phyloP scores from a whole-genome alignment of 2,888 invertebrate genomes.

The Hydroisotoma schaefferi region DNA sequence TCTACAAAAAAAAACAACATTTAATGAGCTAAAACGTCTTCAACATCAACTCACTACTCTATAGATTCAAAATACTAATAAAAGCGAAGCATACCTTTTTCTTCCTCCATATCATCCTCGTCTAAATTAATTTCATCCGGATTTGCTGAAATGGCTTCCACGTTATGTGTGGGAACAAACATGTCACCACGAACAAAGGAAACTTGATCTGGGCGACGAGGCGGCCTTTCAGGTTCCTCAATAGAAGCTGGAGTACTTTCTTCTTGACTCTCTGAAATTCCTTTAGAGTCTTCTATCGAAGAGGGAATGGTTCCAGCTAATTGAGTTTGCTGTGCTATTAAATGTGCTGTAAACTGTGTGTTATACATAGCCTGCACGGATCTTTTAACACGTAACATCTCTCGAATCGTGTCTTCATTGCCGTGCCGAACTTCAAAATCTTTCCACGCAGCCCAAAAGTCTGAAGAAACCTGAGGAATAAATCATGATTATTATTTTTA shows the following conservation, averaged over 20 bases:
- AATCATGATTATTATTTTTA: background rate
- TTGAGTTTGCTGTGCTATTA: slow-evolving; percentile 44
- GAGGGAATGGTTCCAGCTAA: slow-evolving; percentile 62
- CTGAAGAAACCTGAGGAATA: slow-evolving; percentile 62
- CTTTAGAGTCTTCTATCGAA: slow-evolving; percentile 66
- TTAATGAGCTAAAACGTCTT: background rate
- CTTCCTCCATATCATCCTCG: slow-evolving; percentile 52
- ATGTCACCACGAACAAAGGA: slow-evolving; percentile 84
- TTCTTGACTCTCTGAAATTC: background rate
- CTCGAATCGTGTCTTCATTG: slow-evolving; percentile 98
- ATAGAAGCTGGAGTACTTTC: slow-evolving; percentile 78
- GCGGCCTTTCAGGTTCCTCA: slow-evolving; percentile 51
- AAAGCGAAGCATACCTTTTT: slow-evolving; percentile 51
- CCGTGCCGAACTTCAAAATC: slow-evolving; percentile 99
- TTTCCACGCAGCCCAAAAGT: slow-evolving; percentile 99
- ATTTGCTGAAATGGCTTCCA: slow-evolving; percentile 56
- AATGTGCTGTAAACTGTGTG: slow-evolving; percentile 64
- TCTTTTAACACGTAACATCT: slow-evolving; percentile 96
- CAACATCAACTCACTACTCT: background rate
- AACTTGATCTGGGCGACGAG: slow-evolving; percentile 43
- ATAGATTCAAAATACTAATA: background rate
- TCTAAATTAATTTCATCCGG: slow-evolving; percentile 59
- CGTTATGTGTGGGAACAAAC: slow-evolving; percentile 61
- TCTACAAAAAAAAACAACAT: slow-evolving; percentile 34
- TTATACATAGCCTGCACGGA: slow-evolving; percentile 98